Base-by-base conservation (phyloP, 64 coral and sea anemone species). In the Montipora foliosa region DNA sequence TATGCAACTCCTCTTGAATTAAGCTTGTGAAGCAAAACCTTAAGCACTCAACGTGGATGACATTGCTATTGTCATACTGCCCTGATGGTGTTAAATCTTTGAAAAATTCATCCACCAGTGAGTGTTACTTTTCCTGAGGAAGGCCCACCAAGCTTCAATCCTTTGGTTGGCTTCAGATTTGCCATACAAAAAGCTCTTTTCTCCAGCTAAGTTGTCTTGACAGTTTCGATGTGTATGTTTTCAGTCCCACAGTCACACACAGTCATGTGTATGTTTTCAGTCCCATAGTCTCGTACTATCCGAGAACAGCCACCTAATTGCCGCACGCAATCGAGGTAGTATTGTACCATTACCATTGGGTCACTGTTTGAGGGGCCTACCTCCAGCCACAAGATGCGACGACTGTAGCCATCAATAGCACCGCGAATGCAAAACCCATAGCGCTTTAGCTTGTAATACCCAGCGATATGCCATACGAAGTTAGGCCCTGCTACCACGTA, bases 91-190 rank as follows among this genome's bases (percentile, higher is more conserved):
- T 57, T n/a, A 79, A 89, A 89, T 37, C 87, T 89, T 89, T 89
- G 67, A 89, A 89, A 89, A 89, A 77, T 73, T 44, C 13, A 47
- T 78, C 88, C 75, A 79, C 53, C 74, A 79, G 53, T 90, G 74
- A 29, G 88, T 78, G 75, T 90, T 90, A 78, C 74, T 90, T 78
- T 79, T 90, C 75, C 88, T 90, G 45, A 90, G 55, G 47, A 90
- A 79, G 75, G 74, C 52, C 51, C 74, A 90, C 88, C 74, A 90
- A 67, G 53, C 88, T 50, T 64, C 60, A 57, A 57, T 57, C 53
- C 53, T 57, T 57, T 57, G 6, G 53, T 57, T 57, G 53, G 11
- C 53, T 6, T 8, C 53, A 57, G 53, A 6, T 57, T 57, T 57
- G 53, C 53, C 53, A 57, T 88, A 88, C 16, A 88, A 19, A 72